phyloP scores from a whole-genome alignment of 2,797 vertebrate species.

The Cirrhinus mrigala region DNA sequence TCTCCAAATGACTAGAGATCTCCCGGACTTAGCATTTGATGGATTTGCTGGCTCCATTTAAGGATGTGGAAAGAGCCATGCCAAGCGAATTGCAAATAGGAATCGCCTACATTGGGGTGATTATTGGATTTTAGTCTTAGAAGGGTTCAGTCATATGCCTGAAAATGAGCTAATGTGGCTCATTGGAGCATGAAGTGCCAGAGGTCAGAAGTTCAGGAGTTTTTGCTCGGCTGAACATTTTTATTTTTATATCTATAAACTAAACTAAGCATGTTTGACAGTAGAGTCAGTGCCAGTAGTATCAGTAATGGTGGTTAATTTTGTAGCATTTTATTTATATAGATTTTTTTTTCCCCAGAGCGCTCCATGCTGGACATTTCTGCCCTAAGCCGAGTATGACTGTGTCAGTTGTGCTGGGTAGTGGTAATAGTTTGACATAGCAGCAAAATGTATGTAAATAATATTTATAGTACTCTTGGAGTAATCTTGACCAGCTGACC shows the following conservation, averaged over 20 bases:
- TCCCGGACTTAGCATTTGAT: neutral
- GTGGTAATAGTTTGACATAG: neutral
- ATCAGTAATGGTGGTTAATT: neutral
- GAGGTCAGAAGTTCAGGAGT: neutral
- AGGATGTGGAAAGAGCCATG: neutral
- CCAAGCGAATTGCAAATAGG: neutral
- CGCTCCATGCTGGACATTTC: neutral
- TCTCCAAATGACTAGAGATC: neutral
- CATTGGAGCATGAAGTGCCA: neutral
- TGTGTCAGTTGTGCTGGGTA: neutral
- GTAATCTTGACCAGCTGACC: neutral
- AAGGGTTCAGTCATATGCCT: neutral
- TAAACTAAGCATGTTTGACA: neutral
- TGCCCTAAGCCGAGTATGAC: neutral
- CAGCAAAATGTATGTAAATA: neutral
- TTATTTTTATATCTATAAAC: neutral
- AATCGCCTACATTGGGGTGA: neutral
- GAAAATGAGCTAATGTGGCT: slow-evolving; percentile 12
- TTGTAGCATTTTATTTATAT: neutral
- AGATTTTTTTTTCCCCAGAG: too few relatives aligned
- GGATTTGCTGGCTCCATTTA: neutral
- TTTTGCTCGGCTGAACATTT: neutral
- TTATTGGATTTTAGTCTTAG: neutral
- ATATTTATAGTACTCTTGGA: neutral
- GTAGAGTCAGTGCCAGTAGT: neutral